These are phyloP conservation scores for Lottia gigantea DNA, from an alignment of 2,888 invertebrate genomes.

Conservation along the genomic window DNA sequence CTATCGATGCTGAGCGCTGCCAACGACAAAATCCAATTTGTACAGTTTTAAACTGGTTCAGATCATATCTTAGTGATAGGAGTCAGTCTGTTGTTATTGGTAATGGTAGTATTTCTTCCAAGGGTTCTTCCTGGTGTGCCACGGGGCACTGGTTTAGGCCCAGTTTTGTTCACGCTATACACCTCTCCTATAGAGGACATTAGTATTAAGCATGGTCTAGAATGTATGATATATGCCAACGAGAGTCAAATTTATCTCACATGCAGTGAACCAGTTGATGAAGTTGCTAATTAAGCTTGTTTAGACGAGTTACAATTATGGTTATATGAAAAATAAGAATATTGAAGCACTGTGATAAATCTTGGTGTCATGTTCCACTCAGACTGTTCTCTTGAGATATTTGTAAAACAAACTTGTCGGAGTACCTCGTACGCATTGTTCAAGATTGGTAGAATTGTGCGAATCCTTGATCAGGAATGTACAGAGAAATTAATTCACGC, in stretches of 20 bases:
- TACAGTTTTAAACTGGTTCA: not conserved
- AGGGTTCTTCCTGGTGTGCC: not conserved
- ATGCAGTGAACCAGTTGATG: not conserved
- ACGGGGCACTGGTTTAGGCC: not conserved
- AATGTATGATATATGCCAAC: not conserved
- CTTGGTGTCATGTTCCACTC: too few relatives aligned
- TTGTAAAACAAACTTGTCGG: too few relatives aligned
- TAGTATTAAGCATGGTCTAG: not conserved
- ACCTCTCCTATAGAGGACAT: constrained; percentile 4
- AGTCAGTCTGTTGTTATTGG: not conserved
- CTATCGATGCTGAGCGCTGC: constrained; percentile 1
- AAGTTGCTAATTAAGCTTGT: not conserved
- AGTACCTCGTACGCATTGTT: too few relatives aligned
- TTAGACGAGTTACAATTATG: not conserved
- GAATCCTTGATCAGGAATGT: too few relatives aligned
- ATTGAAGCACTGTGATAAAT: too few relatives aligned
- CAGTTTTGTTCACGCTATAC: not conserved
- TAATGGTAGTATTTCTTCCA: not conserved
- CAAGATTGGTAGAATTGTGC: too few relatives aligned
- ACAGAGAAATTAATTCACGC: too few relatives aligned
- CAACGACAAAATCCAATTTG: not conserved
- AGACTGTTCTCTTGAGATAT: too few relatives aligned
- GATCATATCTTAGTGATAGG: not conserved
- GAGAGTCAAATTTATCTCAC: not conserved
- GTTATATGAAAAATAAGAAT: not conserved